Conservation (phyloP, 2,888 invertebrate species). For the Portevinia maculata region DNA sequence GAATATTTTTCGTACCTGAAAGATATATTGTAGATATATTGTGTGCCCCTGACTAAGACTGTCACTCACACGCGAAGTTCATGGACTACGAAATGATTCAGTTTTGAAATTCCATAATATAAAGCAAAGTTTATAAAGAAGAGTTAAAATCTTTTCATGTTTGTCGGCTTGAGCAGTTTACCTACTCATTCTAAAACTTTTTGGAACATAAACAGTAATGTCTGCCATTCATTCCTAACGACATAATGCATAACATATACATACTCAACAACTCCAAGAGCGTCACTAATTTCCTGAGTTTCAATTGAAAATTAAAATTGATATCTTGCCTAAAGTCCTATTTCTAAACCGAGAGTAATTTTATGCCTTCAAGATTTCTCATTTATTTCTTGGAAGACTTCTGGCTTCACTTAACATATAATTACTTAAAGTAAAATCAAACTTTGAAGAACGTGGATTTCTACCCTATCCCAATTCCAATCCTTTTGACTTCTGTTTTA, state of each 20-base stretch:
- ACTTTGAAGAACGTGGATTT: slow-evolving; percentile 39
- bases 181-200: neutral
- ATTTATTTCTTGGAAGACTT: neutral
- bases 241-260: neutral
- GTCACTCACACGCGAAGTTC: too few species aligned
- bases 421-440: slow-evolving; percentile 56
- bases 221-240: neutral
- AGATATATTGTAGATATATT: too few species aligned
- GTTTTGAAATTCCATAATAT: neutral
- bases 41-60: too few species aligned
- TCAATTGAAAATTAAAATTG: slow-evolving; percentile 15
- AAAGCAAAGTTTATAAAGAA: neutral
- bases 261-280: neutral
- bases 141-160: neutral
- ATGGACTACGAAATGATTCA: too few species aligned
- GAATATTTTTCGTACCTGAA: too few species aligned
- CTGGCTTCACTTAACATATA: slow-evolving; percentile 52
- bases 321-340: slow-evolving; percentile 11
- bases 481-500: slow-evolving; percentile 44
- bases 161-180: neutral
- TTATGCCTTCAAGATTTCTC: slow-evolving; percentile 11
- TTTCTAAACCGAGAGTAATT: neutral
- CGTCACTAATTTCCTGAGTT: neutral
- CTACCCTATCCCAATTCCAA: slow-evolving; percentile 9
- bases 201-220: neutral